These are phyloP conservation scores for Bradysia coprophila DNA, from an alignment of 1,140 invertebrate genomes.

Conservation along the genomic window DNA sequence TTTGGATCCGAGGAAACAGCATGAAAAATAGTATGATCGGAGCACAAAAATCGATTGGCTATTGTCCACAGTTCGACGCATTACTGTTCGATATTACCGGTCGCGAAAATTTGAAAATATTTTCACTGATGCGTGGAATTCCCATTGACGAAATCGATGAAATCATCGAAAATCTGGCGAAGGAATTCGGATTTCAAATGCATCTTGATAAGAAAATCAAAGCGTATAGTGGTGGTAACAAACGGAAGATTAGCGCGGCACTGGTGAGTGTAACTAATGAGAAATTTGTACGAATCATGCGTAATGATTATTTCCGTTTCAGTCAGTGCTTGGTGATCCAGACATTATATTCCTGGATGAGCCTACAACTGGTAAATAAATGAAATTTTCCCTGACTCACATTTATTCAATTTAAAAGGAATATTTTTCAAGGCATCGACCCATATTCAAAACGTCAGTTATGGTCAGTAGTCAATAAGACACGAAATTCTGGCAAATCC, in stretches of 20 bases:
- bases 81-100: constrained; percentile 53
- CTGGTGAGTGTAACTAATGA: too few relatives aligned
- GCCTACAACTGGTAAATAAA: constrained; percentile 26
- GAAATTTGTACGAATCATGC: background rate
- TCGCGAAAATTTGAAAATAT: constrained; percentile 47
- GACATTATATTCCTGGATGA: constrained; percentile 15
- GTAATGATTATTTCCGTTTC: background rate
- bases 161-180: constrained; percentile 20
- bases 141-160: constrained; percentile 24
- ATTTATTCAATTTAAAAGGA: constrained; percentile 61
- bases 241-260: constrained; percentile 81
- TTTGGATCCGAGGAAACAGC: constrained; percentile 25
- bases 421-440: too few relatives aligned
- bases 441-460: constrained; percentile 61
- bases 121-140: constrained; percentile 45
- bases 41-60: constrained; percentile 36
- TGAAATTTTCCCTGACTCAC: constrained; percentile 67
- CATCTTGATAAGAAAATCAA: constrained; percentile 32
- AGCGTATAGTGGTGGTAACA: constrained; percentile 74
- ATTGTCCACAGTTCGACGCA: constrained; percentile 60
- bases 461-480: constrained; percentile 48
- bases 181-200: constrained; percentile 26
- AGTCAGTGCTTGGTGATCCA: too few relatives aligned
- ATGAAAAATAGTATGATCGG: constrained; percentile 28
- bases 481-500: constrained; percentile 40